phyloP scores from a whole-genome alignment of 2,888 invertebrate genomes.

The Hecatera dysodea region DNA sequence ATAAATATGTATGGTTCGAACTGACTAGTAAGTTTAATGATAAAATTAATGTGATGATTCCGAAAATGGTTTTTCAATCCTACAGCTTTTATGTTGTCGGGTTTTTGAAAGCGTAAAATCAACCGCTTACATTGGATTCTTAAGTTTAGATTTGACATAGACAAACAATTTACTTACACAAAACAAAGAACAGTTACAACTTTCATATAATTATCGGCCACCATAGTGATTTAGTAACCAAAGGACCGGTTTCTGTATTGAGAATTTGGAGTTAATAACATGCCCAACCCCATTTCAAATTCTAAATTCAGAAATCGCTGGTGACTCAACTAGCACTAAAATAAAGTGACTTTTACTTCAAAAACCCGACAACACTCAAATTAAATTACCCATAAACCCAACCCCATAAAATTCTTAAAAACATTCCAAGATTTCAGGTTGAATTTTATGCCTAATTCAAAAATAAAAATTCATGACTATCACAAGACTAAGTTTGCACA shows the following conservation, averaged over 20 bases:
- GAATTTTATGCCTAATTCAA: neutral
- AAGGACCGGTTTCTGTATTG: neutral
- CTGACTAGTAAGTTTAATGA: conserved; percentile 47
- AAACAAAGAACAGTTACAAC: conserved; percentile 1
- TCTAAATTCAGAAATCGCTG: neutral
- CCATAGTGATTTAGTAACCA: neutral
- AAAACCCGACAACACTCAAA: conserved; percentile 13
- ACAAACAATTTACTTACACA: neutral
- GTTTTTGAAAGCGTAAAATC: neutral
- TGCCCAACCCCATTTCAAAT: neutral
- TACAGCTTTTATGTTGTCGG: conserved; percentile 6
- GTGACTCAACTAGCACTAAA: neutral
- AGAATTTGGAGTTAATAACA: neutral
- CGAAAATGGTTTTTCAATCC: neutral
- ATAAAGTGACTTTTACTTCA: neutral
- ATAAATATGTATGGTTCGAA: conserved; percentile 40
- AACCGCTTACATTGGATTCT: neutral
- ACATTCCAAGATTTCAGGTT: neutral
- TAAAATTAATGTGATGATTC: conserved; percentile 8
- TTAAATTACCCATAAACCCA: conserved; percentile 9
- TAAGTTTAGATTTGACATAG: neutral
- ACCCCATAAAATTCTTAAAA: conserved; percentile 20
- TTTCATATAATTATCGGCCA: neutral
- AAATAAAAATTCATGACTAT: neutral
- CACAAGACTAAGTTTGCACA: conserved; percentile 61